Base-by-base conservation (phyloP, 2,888 invertebrate species). In the Nycteola revayana region DNA sequence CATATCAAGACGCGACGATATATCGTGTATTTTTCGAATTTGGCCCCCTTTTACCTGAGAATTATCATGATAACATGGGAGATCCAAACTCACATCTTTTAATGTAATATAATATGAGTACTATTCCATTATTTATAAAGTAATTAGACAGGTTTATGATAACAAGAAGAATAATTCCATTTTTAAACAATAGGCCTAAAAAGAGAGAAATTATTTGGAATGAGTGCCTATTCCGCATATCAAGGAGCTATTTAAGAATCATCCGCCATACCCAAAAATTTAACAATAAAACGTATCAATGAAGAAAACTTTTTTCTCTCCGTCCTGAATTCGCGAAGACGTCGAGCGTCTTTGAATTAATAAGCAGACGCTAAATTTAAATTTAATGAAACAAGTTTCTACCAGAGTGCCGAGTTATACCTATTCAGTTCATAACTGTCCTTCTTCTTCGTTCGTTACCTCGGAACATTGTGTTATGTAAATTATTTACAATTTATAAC, bases 301-400 rank as follows among this genome's bases (percentile, higher is more conserved):
- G 58, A 49, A 57, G 53, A 57, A 58, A 68, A 68, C 60, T 63
- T 65, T 65, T 56, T 66, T 60, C 52, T 45, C 52, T 53, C 48
- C 36, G 46, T 50, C 48, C 46, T 40, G 55, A 65, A 67, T 70
- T 67, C 65, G 57, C 47, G 60, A 54, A 68, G 70, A 69, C 63
- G 66, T 41, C 59, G 63, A 30, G 49, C 71, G 65, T 69, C 73
- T 65, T 66, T 77, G 79, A 81, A 80, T 82, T 81, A 81, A 78
- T 80, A 80, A 82, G 75, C 65, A 72, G 75, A 65, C 66, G 75
- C 66, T 73, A 75, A 81, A 81, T 81, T 82, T 75, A 78, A 80
- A 80, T 80, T 82, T 80, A 81, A 82, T 81, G 79, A 81, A 81
- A 81, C 78, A 81, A 81, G 79, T 82, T 82, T 77, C 60, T 47